Percentiles rank a stretch among this genome's conserved stretches.
Conservation (phyloP, 2,113 vertebrate species). For the Equus quagga region DNA sequence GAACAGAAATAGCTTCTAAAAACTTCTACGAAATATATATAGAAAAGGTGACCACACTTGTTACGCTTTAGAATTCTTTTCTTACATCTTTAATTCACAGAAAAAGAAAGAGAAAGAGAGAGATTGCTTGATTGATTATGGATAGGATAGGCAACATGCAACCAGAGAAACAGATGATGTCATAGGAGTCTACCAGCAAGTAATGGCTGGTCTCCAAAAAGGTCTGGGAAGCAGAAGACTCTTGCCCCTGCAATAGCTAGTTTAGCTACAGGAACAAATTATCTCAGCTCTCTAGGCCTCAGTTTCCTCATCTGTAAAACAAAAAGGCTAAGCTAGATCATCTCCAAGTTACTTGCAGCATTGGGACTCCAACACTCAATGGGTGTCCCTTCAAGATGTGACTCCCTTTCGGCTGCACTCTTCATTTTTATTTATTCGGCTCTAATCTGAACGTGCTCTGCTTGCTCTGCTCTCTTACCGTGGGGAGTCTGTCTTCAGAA, state of each 20-base stretch:
- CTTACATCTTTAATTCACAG: neutral
- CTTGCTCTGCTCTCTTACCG: neutral
- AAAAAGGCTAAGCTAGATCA: neutral
- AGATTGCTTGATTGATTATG: neutral
- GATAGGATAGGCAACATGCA: neutral
- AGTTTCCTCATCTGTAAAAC: neutral
- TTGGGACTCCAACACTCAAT: neutral
- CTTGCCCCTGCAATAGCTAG: neutral
- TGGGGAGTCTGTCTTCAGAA: constrained; percentile 46
- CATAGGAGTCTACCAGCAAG: neutral
- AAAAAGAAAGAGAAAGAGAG: neutral
- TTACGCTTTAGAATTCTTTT: neutral
- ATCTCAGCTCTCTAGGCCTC: neutral
- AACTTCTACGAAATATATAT: neutral
- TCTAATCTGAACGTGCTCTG: neutral
- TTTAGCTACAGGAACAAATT: neutral
- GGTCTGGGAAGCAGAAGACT: neutral
- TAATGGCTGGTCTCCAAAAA: neutral
- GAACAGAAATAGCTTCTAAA: neutral
- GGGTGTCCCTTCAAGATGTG: neutral
- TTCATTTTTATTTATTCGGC: neutral
- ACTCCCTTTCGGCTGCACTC: neutral
- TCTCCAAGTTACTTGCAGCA: neutral
- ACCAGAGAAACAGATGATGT: neutral
- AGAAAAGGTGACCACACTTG: neutral